These are phyloP conservation scores for Oncorhynchus tshawytscha DNA, from an alignment of 2,113 vertebrate species.

Conservation along the genomic window DNA sequence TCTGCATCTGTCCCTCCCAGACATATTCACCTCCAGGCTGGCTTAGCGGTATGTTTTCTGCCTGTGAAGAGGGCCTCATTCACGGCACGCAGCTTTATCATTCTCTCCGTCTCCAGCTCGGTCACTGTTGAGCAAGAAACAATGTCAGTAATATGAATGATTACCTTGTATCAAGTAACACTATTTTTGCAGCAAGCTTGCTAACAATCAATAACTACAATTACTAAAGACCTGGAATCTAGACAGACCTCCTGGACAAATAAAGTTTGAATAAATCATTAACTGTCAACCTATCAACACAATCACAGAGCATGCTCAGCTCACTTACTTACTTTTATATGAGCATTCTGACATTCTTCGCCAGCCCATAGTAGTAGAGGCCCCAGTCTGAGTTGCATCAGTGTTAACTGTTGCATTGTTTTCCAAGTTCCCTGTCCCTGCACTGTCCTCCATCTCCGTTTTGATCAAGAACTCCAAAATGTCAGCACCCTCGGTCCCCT, in stretches of 20 bases:
- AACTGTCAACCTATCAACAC: background rate
- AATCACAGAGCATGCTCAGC: background rate
- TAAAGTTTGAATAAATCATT: no score
- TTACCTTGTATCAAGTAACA: no score
- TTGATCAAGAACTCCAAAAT: conserved; percentile 73
- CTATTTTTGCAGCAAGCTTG: no score
- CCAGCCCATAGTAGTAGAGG: conserved; percentile 59
- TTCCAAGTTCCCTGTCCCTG: background rate
- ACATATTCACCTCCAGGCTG: conserved; percentile 63
- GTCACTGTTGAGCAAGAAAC: conserved; percentile 43
- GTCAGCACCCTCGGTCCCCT: conserved; percentile 52
- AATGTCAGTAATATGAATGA: background rate
- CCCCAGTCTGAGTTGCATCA: conserved; percentile 18
- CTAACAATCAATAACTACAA: no score
- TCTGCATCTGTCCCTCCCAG: no score
- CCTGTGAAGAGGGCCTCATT: conserved; percentile 68
- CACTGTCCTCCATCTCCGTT: conserved; percentile 70
- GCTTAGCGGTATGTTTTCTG: conserved; percentile 66
- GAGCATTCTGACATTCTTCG: conserved; percentile 67
- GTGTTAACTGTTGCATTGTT: background rate
- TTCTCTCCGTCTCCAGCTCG: conserved; percentile 53
- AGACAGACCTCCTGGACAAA: no score
- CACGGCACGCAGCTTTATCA: conserved; percentile 65
- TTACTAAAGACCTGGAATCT: no score
- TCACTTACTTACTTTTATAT: conserved; percentile 58